phyloP scores from a whole-genome alignment of 2,797 vertebrate species.

The Enoplosus armatus region DNA sequence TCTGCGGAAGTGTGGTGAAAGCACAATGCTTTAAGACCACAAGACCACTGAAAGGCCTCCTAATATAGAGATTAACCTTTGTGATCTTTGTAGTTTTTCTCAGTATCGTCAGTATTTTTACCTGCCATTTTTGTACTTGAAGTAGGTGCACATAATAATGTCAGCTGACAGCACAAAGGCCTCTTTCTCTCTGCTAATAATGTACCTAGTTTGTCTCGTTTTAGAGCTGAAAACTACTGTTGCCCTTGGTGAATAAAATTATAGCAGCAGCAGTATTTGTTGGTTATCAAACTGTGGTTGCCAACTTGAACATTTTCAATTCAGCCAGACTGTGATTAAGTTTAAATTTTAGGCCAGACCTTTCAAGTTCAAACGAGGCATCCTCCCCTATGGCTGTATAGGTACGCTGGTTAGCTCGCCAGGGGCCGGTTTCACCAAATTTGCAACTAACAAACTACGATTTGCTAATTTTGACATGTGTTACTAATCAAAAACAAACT shows the following conservation, averaged over 20 bases:
- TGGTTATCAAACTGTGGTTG: not conserved
- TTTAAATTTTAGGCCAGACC: not conserved
- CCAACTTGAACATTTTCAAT: not conserved
- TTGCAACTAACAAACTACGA: not conserved
- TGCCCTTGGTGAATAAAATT: not conserved
- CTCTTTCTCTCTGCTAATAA: not conserved
- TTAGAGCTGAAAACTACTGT: not conserved
- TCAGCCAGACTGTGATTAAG: not conserved
- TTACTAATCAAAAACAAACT: not conserved
- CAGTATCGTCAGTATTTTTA: not conserved
- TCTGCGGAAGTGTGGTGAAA: not conserved
- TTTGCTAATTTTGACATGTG: no score
- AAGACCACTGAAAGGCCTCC: not conserved
- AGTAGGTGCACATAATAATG: not conserved
- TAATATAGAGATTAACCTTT: not conserved
- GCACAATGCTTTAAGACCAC: not conserved
- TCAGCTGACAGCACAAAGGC: not conserved
- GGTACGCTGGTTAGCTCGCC: not conserved
- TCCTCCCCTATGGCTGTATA: not conserved
- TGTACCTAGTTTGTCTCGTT: not conserved
- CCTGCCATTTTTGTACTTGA: not conserved
- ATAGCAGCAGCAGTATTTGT: not conserved
- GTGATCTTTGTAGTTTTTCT: not conserved
- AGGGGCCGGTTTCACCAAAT: not conserved
- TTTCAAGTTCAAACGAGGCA: no score